A percentile compares a stretch with the other conserved stretches of the same genome.
phyloP scores from a whole-genome alignment of 2,113 vertebrate genomes.

The Cyprinus carpio region DNA sequence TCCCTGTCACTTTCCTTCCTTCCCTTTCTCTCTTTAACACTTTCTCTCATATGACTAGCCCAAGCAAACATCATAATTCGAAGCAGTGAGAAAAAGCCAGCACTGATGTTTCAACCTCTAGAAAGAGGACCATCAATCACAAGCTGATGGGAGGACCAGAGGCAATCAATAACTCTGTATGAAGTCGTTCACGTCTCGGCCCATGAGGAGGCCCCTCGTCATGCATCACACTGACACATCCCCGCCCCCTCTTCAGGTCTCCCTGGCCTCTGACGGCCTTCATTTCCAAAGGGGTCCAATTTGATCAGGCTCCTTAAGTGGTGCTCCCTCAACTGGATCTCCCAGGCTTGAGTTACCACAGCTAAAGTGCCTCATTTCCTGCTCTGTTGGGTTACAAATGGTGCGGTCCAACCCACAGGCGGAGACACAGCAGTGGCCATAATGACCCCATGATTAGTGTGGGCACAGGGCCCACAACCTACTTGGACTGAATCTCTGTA shows the following conservation, averaged over 20 bases:
- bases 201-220: constrained; percentile 46
- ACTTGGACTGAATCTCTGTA: constrained; percentile 25
- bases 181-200: constrained; percentile 60
- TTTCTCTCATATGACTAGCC: constrained; percentile 9
- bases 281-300: constrained; percentile 42
- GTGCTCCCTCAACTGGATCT: constrained; percentile 62
- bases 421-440: constrained; percentile 67
- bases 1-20: neutral
- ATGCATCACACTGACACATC: constrained; percentile 40
- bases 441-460: constrained; percentile 69
- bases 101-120: constrained; percentile 40
- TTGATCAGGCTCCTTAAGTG: constrained; percentile 57
- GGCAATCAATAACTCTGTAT: constrained; percentile 55
- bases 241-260: neutral
- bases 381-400: constrained; percentile 80
- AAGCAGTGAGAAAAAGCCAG: constrained; percentile 24
- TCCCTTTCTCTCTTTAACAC: constrained; percentile 6
- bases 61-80: constrained; percentile 29
- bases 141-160: constrained; percentile 29
- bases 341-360: constrained; percentile 57
- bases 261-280: constrained; percentile 40
- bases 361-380: constrained; percentile 73
- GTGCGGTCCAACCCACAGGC: constrained; percentile 62
- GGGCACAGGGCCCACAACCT: constrained; percentile 68
- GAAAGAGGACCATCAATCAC: constrained; percentile 54